Evolutionary conservation across 2,888 invertebrate genomes (phyloP).

Genomic region (Herminia tarsipennalis): DNA sequence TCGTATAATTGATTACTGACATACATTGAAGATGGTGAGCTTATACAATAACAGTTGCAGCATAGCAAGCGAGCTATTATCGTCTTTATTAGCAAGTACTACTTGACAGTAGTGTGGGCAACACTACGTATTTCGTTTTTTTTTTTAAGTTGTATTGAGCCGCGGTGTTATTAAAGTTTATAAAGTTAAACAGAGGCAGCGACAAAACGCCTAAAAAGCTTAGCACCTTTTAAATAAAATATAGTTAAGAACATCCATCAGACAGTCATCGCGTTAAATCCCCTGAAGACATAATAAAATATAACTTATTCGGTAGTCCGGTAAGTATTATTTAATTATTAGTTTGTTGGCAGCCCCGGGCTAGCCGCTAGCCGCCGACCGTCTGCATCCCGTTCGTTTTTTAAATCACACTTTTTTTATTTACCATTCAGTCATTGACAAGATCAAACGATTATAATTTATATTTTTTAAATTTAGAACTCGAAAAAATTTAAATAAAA

Average conservation of each 20-base stretch:
- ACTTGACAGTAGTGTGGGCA: not conserved
- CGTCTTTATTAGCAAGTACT: conserved; percentile 3
- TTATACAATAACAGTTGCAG: conserved; percentile 22
- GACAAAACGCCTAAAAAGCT: conserved; percentile 45
- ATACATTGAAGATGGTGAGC: conserved; percentile 43
- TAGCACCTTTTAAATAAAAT: conserved; percentile 58
- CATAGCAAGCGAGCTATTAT: conserved; percentile 9
- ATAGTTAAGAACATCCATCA: conserved; percentile 70
- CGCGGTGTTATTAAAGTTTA: not conserved
- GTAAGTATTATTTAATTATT: conserved; percentile 84
- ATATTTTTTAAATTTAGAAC: conserved; percentile 17
- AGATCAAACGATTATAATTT: conserved; percentile 33
- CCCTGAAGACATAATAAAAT: conserved; percentile 77
- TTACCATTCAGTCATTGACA: conserved; percentile 52
- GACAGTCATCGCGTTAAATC: conserved; percentile 70
- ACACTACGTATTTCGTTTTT: not conserved
- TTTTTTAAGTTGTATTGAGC: not conserved
- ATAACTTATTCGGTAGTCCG: conserved; percentile 79
- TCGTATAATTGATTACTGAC: conserved; percentile 64
- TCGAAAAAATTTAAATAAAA: conserved; percentile 40
- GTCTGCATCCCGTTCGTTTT: conserved; percentile 53
- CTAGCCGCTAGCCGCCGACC: conserved; percentile 54
- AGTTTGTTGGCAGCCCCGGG: conserved; percentile 70
- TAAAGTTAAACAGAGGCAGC: conserved; percentile 35
- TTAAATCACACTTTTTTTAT: conserved; percentile 43